Base-by-base conservation (phyloP, 2,797 vertebrate species). In the Salmo trutta region DNA sequence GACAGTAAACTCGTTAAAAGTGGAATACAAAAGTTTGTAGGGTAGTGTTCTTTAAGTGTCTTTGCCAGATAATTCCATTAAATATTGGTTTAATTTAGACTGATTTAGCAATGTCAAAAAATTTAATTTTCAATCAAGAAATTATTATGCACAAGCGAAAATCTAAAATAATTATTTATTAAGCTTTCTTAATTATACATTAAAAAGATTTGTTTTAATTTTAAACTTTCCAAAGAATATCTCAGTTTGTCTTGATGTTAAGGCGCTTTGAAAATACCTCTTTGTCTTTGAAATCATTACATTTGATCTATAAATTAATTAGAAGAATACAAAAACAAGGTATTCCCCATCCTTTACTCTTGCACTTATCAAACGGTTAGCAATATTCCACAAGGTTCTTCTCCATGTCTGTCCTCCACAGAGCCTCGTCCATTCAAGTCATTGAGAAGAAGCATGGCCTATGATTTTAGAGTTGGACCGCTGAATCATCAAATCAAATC, bases 171-270 rank as follows among this genome's bases (percentile, higher is more conserved):
- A 59, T 90, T 81, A 88, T 88, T 79, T 86, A 91, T 91, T 84
- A 82, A 87, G 66, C 41, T 14, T 83, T 88, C 89, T 79, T 73
- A 93, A 90, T 92, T 89, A 90, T 91, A 88, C 83, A 92, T 92
- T 85, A 90, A 90, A 90, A 85, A 86, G 73, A 70, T 88, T 59
- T 70, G 54, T 81, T 88, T 90, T 92, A 89, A 91, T 90, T 90
- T 90, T 89, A 80, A 84, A 85, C 87, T 88, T 85, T 90, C 75
- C 81, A 86, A 78, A 86, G 76, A 79, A 79, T 84, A 85, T 85
- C 66, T 52, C 21, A 77, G 53, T 74, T 79, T 64, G 75, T 85
- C 79, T 83, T 85, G 79, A 85, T 83, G 79, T 75, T 0, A 10
- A 53, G 74, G 41, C 52, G 56, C 78, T 83, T 75, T 86, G 73